Evolutionary conservation across 2,888 invertebrate genomes (phyloP).

Genomic region (Hirudinaria manillensis): DNA sequence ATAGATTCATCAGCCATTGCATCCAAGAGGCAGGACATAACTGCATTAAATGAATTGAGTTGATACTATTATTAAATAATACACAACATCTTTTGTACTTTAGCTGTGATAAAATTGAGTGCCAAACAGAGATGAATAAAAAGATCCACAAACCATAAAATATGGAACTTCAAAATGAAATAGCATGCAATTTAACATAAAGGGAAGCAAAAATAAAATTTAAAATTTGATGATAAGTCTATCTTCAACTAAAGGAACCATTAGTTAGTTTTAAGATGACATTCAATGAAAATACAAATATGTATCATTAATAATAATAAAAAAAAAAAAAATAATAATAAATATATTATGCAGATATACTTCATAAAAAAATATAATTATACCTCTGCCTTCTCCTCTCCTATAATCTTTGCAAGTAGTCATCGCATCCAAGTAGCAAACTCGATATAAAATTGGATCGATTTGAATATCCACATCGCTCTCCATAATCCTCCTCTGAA

Average conservation of each 20-base stretch:
- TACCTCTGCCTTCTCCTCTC: conserved; percentile 78
- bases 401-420: conserved; percentile 60
- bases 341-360: too few relatives aligned
- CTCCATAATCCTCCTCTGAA: conserved; percentile 76
- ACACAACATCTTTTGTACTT: not conserved
- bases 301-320: not conserved
- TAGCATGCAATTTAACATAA: not conserved
- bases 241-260: not conserved
- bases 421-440: conserved; percentile 72
- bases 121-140: too few relatives aligned
- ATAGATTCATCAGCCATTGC: conserved; percentile 59
- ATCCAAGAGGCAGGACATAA: conserved; percentile 54
- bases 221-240: not conserved
- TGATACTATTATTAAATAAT: too few relatives aligned
- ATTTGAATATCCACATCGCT: conserved; percentile 88
- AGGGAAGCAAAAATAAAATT: not conserved
- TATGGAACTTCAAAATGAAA: not conserved
- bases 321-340: not conserved
- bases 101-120: too few relatives aligned
- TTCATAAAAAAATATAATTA: too few relatives aligned
- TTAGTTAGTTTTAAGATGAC: not conserved
- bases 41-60: conserved; percentile 27
- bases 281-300: not conserved
- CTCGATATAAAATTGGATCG: conserved; percentile 81
- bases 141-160: too few relatives aligned